Percentiles rank a stretch among this genome's conserved stretches.
Conservation (phyloP, 2,797 vertebrate species). For the Apodemus agrarius region DNA sequence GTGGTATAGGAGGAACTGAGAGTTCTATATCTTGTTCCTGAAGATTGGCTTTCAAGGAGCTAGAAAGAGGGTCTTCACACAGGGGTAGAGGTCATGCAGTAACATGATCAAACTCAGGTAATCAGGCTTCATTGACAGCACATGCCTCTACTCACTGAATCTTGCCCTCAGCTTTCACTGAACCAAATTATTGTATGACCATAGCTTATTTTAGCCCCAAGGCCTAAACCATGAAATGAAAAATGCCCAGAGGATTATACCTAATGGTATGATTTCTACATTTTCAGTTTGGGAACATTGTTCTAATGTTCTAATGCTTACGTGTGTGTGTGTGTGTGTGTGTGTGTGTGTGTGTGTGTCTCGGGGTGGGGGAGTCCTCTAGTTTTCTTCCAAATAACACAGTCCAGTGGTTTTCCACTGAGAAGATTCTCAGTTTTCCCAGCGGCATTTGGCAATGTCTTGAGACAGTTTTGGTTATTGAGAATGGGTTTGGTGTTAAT, state of each 20-base stretch:
- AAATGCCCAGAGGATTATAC: not conserved
- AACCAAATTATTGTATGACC: not conserved
- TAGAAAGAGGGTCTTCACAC: not conserved
- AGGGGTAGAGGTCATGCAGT: not conserved
- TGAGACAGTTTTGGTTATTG: not conserved
- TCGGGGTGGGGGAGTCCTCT: no score
- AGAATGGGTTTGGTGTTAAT: not conserved
- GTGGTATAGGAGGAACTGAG: not conserved
- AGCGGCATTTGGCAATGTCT: not conserved
- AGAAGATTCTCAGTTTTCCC: not conserved
- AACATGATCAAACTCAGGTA: not conserved
- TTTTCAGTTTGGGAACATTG: not conserved
- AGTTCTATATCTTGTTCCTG: not conserved
- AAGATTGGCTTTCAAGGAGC: not conserved
- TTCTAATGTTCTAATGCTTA: no score
- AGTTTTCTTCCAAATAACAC: slow-evolving; percentile 33
- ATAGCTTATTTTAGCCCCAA: not conserved
- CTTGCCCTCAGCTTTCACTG: not conserved
- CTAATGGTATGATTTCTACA: not conserved
- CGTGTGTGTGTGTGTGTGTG: no score
- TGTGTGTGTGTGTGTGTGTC: no score
- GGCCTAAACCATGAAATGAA: slow-evolving; percentile 39
- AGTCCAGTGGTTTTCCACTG: not conserved
- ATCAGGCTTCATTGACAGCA: not conserved
- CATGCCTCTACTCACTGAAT: not conserved